phyloP scores from a whole-genome alignment of 2,113 vertebrate genomes.

The Forbesichthys papilliferus region DNA sequence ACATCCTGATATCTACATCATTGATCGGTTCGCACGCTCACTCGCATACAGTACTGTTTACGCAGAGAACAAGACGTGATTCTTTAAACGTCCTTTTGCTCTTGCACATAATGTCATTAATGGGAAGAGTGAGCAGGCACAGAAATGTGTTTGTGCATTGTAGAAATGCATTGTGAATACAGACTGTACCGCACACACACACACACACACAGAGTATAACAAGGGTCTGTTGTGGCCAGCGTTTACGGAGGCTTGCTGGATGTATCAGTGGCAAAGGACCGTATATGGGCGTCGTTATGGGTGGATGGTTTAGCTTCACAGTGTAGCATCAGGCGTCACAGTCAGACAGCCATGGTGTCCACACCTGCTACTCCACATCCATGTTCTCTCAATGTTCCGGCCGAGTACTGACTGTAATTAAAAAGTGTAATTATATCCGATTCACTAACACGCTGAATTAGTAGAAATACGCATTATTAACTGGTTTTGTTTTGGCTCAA shows the following conservation, averaged over 20 bases:
- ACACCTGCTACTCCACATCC: constrained; percentile 63
- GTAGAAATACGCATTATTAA: constrained; percentile 61
- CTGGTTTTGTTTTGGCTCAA: constrained; percentile 61
- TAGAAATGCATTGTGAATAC: not conserved
- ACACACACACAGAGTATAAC: constrained; percentile 11
- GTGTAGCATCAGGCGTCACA: constrained; percentile 47
- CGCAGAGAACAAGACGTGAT: constrained; percentile 23
- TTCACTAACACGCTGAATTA: constrained; percentile 58
- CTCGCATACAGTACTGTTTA: not conserved
- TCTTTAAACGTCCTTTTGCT: constrained; percentile 12
- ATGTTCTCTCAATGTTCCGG: constrained; percentile 48
- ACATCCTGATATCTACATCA: constrained; percentile 18
- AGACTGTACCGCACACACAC: not conserved
- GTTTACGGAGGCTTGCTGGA: constrained; percentile 51
- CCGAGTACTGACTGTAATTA: constrained; percentile 65
- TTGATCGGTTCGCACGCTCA: constrained; percentile 5
- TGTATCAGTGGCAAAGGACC: constrained; percentile 57
- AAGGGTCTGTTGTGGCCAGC: constrained; percentile 19
- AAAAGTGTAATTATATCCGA: constrained; percentile 62
- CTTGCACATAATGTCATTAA: constrained; percentile 7
- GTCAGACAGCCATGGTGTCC: constrained; percentile 46
- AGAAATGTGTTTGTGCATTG: not conserved
- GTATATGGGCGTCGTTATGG: constrained; percentile 53
- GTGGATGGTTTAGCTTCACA: constrained; percentile 59
- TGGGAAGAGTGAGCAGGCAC: not conserved